Base-by-base conservation (phyloP, 2,888 invertebrate genomes). In the Apeira syringaria region DNA sequence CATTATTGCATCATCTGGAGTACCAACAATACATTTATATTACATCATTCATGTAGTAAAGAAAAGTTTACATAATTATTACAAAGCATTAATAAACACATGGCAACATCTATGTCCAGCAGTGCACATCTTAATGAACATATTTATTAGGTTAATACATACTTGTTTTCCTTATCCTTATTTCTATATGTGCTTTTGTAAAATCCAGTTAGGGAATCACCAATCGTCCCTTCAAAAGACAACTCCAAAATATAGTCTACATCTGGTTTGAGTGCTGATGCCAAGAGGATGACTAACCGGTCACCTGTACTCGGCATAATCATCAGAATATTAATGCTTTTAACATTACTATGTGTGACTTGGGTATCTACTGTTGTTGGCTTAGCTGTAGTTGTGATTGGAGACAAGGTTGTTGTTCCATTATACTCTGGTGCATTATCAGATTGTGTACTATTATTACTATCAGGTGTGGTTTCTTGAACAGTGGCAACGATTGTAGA, bases 171-270 rank as follows among this genome's bases (percentile, higher is more conserved):
- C 22, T 77, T 69, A 17, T 81, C 62, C 22, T 80, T 87, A 27
- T 90, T 83, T 2, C 68, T 74, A 60, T 94, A 95, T 27, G 90
- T 91, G 55, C 93, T 94, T 60, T 92, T 91, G 64, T 94, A 95
- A 65, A 95, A 93, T 33, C 95, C 95, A 31, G 87, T 90, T 45
- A 93, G 73, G 1, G 92, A 86, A 59, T 93, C 91, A n/a, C 91
- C 90, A 12, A 93, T 91, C 10, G 61, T 68, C 6, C 93, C 93
- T 6, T 71, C 66, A 61, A 91, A 93, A 1, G 90, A 80, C 6
- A 93, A 63, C 55, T 91, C 84, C 12, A 93, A 63, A 0, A 86
- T 91, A 48, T 93, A 93, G 61, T 91, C 91, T 5, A 88, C 79
- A 18, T 82, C 72, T 3, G 81, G 68, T 56, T 84, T 79, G 12